Evolutionary conservation across 2,113 vertebrate genomes (phyloP), one percentile per base, ranked within the genome.

Genomic region (Embiotoca jacksoni): DNA sequence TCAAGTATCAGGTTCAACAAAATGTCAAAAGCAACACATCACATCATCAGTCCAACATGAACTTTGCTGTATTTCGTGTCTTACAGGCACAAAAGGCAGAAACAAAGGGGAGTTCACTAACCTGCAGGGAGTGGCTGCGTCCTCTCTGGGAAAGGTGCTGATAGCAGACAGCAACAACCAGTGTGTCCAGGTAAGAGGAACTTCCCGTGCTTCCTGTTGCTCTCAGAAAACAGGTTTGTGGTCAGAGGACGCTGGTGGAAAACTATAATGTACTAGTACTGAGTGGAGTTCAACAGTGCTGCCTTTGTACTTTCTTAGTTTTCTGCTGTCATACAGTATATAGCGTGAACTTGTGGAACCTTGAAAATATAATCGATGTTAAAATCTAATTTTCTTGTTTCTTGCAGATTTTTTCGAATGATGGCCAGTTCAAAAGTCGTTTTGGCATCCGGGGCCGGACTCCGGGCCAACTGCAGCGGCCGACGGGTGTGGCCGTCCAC

Each of bases 91-190:
- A 64, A 99, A 99, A 92, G 98, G 98, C 89, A 96, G 98, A 95
- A 99, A 99, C 94, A 99, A 99, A 94, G 98, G 98, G 14, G 98
- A 99, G 89, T 99, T 99, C 91, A 98, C 97, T 30, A 99, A 99
- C 88, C 97, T 99, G 72, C 98, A 99, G 93, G 98, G 98, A 16
- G 98, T 99, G 81, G 96, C 97, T 55, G 95, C 97, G 59, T 97
- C 97, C 49, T 93, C 96, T 70, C 89, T 88, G 88, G 98, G 97
- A 69, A 98, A 96, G 88, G 96, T 99, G 89, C 82, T 99, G 83
- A 99, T 99, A 83, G 98, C 98, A 80, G 98, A 99, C 90, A 99
- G 98, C 90, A 99, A 99, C 94, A 99, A 99, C 93, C 98, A 99
- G 54, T 99, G 98, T 90, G 97, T 99, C 3, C 98, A 99, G 98